Base-by-base conservation (phyloP, 1,140 invertebrate species). In the Bradynema listronoti region DNA sequence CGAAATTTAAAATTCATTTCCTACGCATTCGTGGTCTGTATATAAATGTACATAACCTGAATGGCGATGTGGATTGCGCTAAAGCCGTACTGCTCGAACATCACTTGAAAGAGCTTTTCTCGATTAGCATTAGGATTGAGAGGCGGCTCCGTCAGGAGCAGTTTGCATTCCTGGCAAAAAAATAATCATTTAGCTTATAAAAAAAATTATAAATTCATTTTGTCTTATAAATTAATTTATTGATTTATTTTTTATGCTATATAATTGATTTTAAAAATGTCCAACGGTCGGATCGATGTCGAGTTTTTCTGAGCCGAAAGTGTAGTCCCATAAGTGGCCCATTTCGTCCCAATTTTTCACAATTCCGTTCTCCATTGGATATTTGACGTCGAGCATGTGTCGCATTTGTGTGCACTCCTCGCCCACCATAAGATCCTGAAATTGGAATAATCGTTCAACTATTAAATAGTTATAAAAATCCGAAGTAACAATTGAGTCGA, bases 281-380 rank as follows among this genome's bases (percentile, higher is more conserved):
- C 50, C n/a, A 25, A 77, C 71, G 57, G 82, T 85, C 0, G 93
- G 90, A 82, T 96, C 85, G 32, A 99, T 86, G 76, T 96, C 88
- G 86, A 99, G 90, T 81, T 96, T 97, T 77, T 90, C 87, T 9
- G 88, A 85, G 6, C 95, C 92, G 81, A 99, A 99, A 24, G 95
- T 98, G 80, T 98, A 95, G 80, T 99, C 93, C 90, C 93, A 99
- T 2, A 99, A 86, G 81, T 96, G 91, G 70, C 89, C 88, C 95
- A 99, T 99, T 75, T 99, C 95, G 59, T 96, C 90, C 95, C 94
- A 98, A 81, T 96, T 96, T 41, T 81, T 65, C 16, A 88, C 86
- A 77, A 88, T 88, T 56, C 95, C 95, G 86, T 98, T 99, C 82
- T 98, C 92, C 95, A 99, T 99, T 0, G 95, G 95, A 83, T 99